Evolutionary conservation across 2,888 invertebrate genomes (phyloP), one percentile per base, ranked within the genome.

Genomic region (Stictocephala bisonia): DNA sequence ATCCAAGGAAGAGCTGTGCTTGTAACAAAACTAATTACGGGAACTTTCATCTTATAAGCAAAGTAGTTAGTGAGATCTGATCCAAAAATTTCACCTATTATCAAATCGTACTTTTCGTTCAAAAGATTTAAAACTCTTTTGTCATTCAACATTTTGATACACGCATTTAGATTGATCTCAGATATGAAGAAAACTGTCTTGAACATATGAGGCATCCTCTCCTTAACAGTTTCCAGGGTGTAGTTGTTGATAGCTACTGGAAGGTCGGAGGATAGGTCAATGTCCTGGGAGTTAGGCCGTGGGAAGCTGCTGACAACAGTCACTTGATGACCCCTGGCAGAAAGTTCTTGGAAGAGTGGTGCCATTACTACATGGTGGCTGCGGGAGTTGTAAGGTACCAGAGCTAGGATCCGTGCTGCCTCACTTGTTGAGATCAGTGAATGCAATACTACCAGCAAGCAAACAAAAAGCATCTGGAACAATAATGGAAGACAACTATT

Each of bases 251-350:
- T 31, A 1, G 44, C 50, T 20, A 68, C 26, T 1, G 71, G 72
- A 15, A 79, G 67, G 24, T 75, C 64, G 50, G 31, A 20, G 24
- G 60, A 51, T 0, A 75, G 18, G 44, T 74, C 70, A 3, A 85
- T 79, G 66, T 86, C 85, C 1, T 79, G 82, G 48, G 85, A 82
- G 77, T 84, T 85, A 72, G 82, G 81, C 58, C 81, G 75, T 0
- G 85, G 83, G 68, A 84, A 84, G 27, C 83, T 79, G 60, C 85
- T 82, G 2, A 85, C 78, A 9, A 84, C 75, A 0, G 83, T 83
- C 1, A 85, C 81, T 7, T 84, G 79, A 76, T 85, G 85, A 0
- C 85, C 85, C 1, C 81, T 79, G 9, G 77, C 76, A 0, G 80
- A 81, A 26, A 85, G 77, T 0, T 80, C 82, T 26, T 81, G 81